Evolutionary conservation across 2,888 invertebrate genomes (phyloP), one percentile per base, ranked within the genome.

Genomic region (Axea sp.): DNA sequence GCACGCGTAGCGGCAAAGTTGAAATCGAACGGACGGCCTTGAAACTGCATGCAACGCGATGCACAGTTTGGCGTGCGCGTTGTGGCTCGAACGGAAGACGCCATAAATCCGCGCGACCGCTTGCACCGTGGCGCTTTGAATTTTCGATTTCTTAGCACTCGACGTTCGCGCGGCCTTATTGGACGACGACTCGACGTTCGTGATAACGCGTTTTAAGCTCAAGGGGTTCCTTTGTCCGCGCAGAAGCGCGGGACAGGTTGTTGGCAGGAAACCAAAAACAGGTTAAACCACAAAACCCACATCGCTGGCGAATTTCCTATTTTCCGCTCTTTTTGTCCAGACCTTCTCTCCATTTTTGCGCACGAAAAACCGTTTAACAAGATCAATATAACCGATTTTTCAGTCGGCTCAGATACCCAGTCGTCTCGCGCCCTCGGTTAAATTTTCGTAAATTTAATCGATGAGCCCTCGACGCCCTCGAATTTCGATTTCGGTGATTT

Each of bases 161-260:
- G 51, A 43, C 35, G 43, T 64, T 68, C 49, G 51, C 62, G 55
- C 57, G 64, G 35, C 30, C 43, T 51, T 73, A 68, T 57, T 62
- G 62, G 24, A 26, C 26, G 39, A 47, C 64, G 73, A 73, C 68
- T 73, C 57, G 67, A 55, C 57, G 41, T 39, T 30, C 17, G 67
- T 69, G 80, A 80, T 78, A 78, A 77, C 67, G 76, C 77, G 79
- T 79, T 80, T 76, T 78, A 81, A 79, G 80, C 68, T 78, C 73
- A 77, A 80, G 78, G 80, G 77, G 78, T 60, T 75, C 76, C 75
- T 79, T 80, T 80, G 77, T 78, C 57, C 68, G 53, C 47, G 53
- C 84, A 83, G 84, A 84, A 84, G 84, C 78, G 60, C 73, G 69
- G 77, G 80, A 78, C 62, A 62, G 62, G 84, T 83, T 82, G 80